These are phyloP conservation scores for Synaphobranchus kaupii DNA, from an alignment of 2,797 vertebrate genomes.

Conservation along the genomic window DNA sequence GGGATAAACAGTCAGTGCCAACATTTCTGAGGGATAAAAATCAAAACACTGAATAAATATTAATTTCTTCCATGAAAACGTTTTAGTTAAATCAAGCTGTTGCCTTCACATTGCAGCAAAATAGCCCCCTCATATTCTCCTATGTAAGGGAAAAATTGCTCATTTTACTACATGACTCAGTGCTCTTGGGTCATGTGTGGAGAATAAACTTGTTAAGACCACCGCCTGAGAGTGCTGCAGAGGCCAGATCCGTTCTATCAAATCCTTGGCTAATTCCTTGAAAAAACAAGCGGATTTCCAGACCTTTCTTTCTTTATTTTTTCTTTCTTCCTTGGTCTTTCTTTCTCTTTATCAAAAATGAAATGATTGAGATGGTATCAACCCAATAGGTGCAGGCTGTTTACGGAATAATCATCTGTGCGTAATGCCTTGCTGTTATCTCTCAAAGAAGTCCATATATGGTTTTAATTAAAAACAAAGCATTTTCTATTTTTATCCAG, in stretches of 20 bases:
- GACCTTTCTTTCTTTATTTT: constrained; percentile 38
- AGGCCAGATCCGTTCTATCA: constrained; percentile 47
- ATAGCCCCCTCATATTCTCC: constrained; percentile 16
- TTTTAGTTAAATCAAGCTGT: not conserved
- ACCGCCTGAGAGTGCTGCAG: constrained; percentile 54
- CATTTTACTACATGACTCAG: constrained; percentile 45
- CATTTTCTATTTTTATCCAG: constrained; percentile 40
- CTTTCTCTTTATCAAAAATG: constrained; percentile 29
- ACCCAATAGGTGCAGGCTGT: constrained; percentile 48
- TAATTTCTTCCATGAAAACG: not conserved
- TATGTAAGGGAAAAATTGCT: constrained; percentile 34
- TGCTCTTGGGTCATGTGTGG: constrained; percentile 44
- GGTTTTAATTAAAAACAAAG: constrained; percentile 51
- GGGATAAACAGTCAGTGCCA: not conserved
- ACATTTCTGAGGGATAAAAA: not conserved
- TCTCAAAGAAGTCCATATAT: constrained; percentile 39
- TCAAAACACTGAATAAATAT: not conserved
- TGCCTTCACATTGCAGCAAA: not conserved
- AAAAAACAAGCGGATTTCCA: constrained; percentile 60
- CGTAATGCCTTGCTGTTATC: constrained; percentile 63
- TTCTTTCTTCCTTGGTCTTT: constrained; percentile 42
- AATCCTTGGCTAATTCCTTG: constrained; percentile 52
- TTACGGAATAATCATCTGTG: constrained; percentile 53
- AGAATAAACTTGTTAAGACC: constrained; percentile 45
- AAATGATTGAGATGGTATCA: constrained; percentile 28